Base-by-base conservation (phyloP, 2,888 invertebrate species). In the Aricia artaxerxes region DNA sequence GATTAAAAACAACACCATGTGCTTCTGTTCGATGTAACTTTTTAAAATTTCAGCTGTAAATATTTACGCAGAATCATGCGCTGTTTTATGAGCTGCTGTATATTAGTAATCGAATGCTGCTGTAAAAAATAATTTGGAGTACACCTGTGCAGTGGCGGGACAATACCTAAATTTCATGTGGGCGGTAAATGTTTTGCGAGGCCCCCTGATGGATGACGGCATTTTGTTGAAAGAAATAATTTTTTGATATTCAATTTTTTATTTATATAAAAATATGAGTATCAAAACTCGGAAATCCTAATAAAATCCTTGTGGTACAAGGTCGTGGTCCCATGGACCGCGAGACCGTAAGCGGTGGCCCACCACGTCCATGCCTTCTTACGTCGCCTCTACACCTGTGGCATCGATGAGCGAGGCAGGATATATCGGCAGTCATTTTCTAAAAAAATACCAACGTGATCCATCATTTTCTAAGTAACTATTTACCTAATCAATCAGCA, bases 1-100 rank as follows among this genome's bases (percentile, higher is more conserved):
- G 44, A 73, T 73, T 73, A 73, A 53, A 75, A 75, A 53, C 75
- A 75, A 31, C 49, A 53, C 31, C 76, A 35, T 53, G 76, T 76
- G 76, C 2, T 76, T 53, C 53, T 57, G 16, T 16, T 76, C 13
- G 31, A 1, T 16, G 53, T 11, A n/a, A n/a, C 11, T 16, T 24
- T 53, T 35, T 0, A 24, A 76, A 53, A 57, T 76, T 76, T 57
- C 49, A 75, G 31, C 57, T 24, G 49, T 53, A 76, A 76, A 57
- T 76, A 76, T 76, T 76, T 53, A 57, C 76, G 35, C 7, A 7
- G 49, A 49, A 69, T 38, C 69, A 69, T 38, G 69, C 69, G 13
- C 35, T 16, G 24, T 75, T 75, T 75, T 73, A 40, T 75, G 49
- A 6, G 44, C 44, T 31, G 44, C 49, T 75, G 11, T 75, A 31